Evolutionary conservation across 1,140 invertebrate species (phyloP).

Genomic region (Bombus vancouverensis): DNA sequence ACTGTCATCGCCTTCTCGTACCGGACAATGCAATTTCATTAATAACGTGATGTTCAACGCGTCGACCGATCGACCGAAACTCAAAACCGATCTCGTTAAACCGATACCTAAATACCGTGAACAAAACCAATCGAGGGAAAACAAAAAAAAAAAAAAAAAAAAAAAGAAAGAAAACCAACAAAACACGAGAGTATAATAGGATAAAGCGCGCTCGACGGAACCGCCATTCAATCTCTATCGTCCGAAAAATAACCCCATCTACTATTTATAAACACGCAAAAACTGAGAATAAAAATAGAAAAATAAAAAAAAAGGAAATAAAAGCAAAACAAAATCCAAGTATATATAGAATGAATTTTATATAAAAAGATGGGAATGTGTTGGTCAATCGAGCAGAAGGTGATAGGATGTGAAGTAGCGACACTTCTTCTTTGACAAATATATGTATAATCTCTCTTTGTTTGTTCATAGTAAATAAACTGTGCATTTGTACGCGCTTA

Average conservation of each 20-base stretch:
- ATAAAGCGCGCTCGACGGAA: not conserved
- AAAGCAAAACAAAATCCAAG: not conserved
- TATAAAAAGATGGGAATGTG: not conserved
- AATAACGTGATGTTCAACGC: slow-evolving; percentile 9
- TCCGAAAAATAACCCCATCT: not conserved
- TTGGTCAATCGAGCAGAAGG: not conserved
- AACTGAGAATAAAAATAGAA: not conserved
- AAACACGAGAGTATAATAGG: not conserved
- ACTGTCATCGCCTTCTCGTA: not conserved
- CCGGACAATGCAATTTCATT: slow-evolving; percentile 13
- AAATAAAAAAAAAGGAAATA: not conserved
- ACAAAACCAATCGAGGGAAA: not conserved
- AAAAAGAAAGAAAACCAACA: not conserved
- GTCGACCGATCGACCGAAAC: not conserved
- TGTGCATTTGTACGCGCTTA: too few relatives aligned
- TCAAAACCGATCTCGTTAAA: not conserved
- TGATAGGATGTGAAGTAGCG: too few relatives aligned
- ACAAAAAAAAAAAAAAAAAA: not conserved
- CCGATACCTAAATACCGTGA: not conserved
- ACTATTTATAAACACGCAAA: not conserved
- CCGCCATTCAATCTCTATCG: not conserved
- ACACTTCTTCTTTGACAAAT: too few relatives aligned
- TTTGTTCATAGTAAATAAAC: too few relatives aligned
- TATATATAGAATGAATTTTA: not conserved
- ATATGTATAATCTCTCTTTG: too few relatives aligned